Conservation (phyloP, 2,888 invertebrate species). For the Lasiommata megera region DNA sequence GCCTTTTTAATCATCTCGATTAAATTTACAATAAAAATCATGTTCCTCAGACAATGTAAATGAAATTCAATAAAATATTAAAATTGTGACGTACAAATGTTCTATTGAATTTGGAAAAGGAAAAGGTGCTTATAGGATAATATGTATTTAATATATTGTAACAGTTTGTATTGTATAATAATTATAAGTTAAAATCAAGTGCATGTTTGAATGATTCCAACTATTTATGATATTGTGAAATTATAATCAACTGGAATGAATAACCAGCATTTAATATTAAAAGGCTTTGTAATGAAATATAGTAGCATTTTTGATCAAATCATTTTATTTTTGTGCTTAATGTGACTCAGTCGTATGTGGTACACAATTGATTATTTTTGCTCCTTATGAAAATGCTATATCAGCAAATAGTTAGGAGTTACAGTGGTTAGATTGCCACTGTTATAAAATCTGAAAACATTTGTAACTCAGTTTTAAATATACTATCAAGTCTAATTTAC, state of each 20-base stretch:
- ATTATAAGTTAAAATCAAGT: constrained; percentile 44
- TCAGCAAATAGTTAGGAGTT: constrained; percentile 57
- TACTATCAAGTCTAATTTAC: constrained; percentile 65
- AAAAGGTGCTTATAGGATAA: constrained; percentile 50
- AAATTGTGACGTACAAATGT: background rate
- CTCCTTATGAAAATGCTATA: constrained; percentile 60
- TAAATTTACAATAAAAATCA: constrained; percentile 4
- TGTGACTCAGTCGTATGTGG: constrained; percentile 70
- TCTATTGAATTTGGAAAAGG: constrained; percentile 7
- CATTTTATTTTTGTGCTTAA: constrained; percentile 74
- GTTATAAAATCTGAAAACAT: constrained; percentile 68
- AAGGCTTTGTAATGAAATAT: constrained; percentile 71
- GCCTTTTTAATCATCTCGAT: background rate
- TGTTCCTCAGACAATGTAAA: constrained; percentile 15
- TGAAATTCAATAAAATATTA: constrained; percentile 9
- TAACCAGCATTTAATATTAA: constrained; percentile 76
- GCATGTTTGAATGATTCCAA: constrained; percentile 67
- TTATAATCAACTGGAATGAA: constrained; percentile 59
- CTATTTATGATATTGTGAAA: constrained; percentile 37
- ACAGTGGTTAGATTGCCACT: constrained; percentile 64
- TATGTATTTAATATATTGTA: constrained; percentile 36
- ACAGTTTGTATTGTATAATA: constrained; percentile 15
- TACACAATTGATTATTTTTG: constrained; percentile 63
- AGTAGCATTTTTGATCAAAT: constrained; percentile 77
- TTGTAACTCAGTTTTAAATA: constrained; percentile 81